Evolutionary conservation across 2,888 invertebrate species (phyloP).

Genomic region (Apoda limacodes): DNA sequence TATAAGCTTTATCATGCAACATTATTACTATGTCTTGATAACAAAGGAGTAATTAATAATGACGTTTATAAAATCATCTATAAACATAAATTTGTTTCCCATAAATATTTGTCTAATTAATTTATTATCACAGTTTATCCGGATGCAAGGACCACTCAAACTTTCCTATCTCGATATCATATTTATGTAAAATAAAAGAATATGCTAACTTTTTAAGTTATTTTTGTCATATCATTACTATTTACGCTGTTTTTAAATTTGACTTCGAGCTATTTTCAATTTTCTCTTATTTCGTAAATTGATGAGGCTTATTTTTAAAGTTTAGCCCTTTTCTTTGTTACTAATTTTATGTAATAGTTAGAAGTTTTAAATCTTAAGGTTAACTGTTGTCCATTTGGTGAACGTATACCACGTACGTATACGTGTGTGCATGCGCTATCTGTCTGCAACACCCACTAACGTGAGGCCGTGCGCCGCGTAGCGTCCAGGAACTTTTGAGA

Average conservation of each 20-base stretch:
- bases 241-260: no score
- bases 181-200: no score
- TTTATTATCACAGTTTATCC: no score
- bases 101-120: no score
- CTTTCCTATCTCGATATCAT: constrained; percentile 73
- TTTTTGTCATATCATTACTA: constrained; percentile 29
- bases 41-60: neutral
- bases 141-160: constrained; percentile 86
- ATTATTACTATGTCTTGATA: neutral
- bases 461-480: constrained; percentile 22
- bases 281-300: constrained; percentile 30
- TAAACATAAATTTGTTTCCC: no score
- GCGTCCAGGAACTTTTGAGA: constrained; percentile 87
- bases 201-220: constrained; percentile 20
- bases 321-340: constrained; percentile 52
- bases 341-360: constrained; percentile 61
- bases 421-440: constrained; percentile 28
- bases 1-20: constrained; percentile 4
- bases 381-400: constrained; percentile 48
- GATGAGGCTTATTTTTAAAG: no score
- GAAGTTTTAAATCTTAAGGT: constrained; percentile 42
- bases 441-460: constrained; percentile 14
- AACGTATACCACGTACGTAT: constrained; percentile 49
- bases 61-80: constrained; percentile 10
- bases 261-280: constrained; percentile 40